Conservation (phyloP, 1,140 invertebrate species). For the Trichonephila clavata region DNA sequence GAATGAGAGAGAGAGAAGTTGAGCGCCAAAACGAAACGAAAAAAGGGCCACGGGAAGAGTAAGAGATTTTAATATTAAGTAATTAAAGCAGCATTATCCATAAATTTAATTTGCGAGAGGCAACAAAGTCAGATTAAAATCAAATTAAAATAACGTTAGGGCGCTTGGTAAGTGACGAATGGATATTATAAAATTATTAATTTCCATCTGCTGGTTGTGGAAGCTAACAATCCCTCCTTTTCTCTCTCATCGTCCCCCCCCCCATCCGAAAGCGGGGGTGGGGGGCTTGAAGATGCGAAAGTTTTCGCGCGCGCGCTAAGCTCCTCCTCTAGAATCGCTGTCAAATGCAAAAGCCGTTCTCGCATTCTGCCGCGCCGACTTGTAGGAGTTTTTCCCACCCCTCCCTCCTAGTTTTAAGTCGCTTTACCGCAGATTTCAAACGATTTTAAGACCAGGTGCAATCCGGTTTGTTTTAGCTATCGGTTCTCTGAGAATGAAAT, state of each 20-base stretch:
- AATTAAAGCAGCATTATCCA: constrained; percentile 77
- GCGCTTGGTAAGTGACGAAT: constrained; percentile 75
- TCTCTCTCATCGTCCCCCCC: neutral
- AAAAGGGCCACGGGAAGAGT: constrained; percentile 30
- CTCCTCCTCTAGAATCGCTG: constrained; percentile 54
- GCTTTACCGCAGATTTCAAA: constrained; percentile 46
- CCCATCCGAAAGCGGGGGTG: neutral
- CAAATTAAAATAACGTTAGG: constrained; percentile 77
- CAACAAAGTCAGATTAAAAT: constrained; percentile 77
- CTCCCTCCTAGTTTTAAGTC: neutral
- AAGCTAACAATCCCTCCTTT: constrained; percentile 60
- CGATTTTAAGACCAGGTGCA: constrained; percentile 24
- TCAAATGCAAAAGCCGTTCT: constrained; percentile 50
- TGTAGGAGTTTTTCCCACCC: constrained; percentile 10
- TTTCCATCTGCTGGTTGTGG: constrained; percentile 72
- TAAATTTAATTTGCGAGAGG: constrained; percentile 77
- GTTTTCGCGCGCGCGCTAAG: constrained; percentile 58
- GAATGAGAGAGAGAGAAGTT: constrained; percentile 22
- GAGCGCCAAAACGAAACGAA: constrained; percentile 45
- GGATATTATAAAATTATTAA: constrained; percentile 77
- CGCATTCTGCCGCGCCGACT: constrained; percentile 14
- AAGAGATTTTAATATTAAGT: constrained; percentile 77
- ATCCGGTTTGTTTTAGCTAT: constrained; percentile 5
- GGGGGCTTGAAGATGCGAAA: constrained; percentile 38
- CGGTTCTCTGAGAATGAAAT: neutral